phyloP scores from a whole-genome alignment of 2,797 vertebrate genomes.

The Centropyge bicolor region DNA sequence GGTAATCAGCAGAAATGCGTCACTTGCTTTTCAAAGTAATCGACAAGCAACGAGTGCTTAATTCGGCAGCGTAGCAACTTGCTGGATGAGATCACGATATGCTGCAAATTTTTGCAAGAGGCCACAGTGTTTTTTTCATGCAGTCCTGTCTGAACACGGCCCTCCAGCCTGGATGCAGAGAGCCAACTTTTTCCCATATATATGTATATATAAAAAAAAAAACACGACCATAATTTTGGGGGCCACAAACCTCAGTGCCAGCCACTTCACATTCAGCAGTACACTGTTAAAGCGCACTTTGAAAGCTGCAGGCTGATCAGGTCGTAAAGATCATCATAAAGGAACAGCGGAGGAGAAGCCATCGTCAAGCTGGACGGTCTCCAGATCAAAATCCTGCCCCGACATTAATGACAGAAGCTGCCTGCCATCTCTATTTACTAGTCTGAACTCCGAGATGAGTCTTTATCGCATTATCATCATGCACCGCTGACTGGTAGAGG shows the following conservation, averaged over 20 bases:
- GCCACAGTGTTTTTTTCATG: background rate
- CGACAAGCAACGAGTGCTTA: background rate
- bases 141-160: background rate
- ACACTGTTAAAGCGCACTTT: background rate
- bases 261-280: background rate
- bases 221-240: background rate
- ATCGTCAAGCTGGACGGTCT: background rate
- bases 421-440: conserved; percentile 5
- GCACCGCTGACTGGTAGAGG: conserved; percentile 15
- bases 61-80: background rate
- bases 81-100: background rate
- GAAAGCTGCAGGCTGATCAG: background rate
- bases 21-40: background rate
- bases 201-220: too few relatives aligned
- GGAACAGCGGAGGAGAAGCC: background rate
- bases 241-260: background rate
- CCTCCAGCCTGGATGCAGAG: background rate
- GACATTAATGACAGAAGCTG: conserved; percentile 29
- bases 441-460: conserved; percentile 12
- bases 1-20: background rate
- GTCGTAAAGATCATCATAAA: background rate
- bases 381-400: background rate
- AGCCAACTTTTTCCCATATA: background rate
- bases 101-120: background rate
- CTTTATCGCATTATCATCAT: conserved; percentile 38